Conservation (phyloP, 1,140 invertebrate species). For the Gryon sp. region DNA sequence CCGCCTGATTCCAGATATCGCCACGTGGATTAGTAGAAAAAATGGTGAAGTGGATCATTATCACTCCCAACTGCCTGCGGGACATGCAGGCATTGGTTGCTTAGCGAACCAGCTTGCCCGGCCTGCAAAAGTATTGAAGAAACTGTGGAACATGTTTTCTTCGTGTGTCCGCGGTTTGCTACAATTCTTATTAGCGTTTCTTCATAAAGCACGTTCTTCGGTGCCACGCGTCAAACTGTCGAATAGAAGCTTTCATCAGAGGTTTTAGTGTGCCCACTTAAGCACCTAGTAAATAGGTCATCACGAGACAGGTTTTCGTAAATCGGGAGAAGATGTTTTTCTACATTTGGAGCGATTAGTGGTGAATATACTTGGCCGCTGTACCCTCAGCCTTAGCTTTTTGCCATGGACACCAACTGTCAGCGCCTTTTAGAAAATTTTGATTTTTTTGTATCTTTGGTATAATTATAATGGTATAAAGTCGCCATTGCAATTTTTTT, state of each 20-base stretch:
- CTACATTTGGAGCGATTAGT: background rate
- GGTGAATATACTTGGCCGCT: too few relatives aligned
- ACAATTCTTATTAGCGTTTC: slow-evolving; percentile 27
- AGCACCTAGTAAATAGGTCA: slow-evolving; percentile 5
- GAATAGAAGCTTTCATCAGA: slow-evolving; percentile 35
- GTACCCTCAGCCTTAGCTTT: too few relatives aligned
- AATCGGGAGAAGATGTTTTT: slow-evolving; percentile 5
- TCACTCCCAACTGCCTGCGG: too few relatives aligned
- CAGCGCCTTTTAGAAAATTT: background rate
- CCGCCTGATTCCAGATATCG: too few relatives aligned
- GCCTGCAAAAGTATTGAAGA: too few relatives aligned
- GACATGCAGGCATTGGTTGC: too few relatives aligned
- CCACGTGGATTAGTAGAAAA: too few relatives aligned
- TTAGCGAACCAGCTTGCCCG: too few relatives aligned
- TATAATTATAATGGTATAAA: background rate
- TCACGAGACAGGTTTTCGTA: slow-evolving; percentile 3
- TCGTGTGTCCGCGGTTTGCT: too few relatives aligned
- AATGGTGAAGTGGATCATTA: too few relatives aligned
- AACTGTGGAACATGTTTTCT: too few relatives aligned
- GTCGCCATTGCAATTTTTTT: slow-evolving; percentile 1
- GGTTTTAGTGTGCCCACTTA: slow-evolving; percentile 55
- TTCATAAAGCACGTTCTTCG: slow-evolving; percentile 26
- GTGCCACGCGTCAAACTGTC: slow-evolving; percentile 13
- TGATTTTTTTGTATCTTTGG: slow-evolving; percentile 1
- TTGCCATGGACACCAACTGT: slow-evolving; percentile 2